phyloP scores from a whole-genome alignment of 2,113 vertebrate genomes.

The Centropus bengalensis region DNA sequence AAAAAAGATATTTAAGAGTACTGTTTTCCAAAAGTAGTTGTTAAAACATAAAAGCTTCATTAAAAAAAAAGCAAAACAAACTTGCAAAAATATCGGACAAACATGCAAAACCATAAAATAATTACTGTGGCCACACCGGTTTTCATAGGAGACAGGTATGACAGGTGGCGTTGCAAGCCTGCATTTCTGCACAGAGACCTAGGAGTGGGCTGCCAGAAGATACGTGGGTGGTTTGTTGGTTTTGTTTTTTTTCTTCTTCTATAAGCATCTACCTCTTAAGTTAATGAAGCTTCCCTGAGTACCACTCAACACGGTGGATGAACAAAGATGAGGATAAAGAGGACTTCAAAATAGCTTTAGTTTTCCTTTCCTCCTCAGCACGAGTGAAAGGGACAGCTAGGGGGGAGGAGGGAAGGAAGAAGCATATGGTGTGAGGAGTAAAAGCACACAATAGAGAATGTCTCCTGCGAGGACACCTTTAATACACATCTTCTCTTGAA shows the following conservation, averaged over 20 bases:
- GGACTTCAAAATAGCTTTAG: not conserved
- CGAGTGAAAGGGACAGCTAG: not conserved
- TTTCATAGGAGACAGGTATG: not conserved
- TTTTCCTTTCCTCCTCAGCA: not conserved
- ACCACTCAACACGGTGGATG: not conserved
- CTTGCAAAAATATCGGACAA: not conserved
- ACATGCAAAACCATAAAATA: not conserved
- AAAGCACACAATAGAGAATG: not conserved
- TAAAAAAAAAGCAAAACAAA: not conserved
- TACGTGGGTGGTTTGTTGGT: not conserved
- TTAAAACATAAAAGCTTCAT: not conserved
- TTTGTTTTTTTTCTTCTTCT: not conserved
- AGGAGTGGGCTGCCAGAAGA: not conserved
- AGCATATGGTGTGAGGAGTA: not conserved
- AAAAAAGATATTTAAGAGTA: not conserved
- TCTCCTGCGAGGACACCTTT: not conserved
- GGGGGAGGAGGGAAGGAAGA: not conserved
- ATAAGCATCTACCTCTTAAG: not conserved
- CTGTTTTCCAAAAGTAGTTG: not conserved
- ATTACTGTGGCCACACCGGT: not conserved
- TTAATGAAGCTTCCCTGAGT: conserved; percentile 11
- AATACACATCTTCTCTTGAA: not conserved
- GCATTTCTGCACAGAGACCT: not conserved
- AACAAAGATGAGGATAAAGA: not conserved
- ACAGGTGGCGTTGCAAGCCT: not conserved